Evolutionary conservation across 2,797 vertebrate genomes (phyloP).

Genomic region (Podargus strigoides): DNA sequence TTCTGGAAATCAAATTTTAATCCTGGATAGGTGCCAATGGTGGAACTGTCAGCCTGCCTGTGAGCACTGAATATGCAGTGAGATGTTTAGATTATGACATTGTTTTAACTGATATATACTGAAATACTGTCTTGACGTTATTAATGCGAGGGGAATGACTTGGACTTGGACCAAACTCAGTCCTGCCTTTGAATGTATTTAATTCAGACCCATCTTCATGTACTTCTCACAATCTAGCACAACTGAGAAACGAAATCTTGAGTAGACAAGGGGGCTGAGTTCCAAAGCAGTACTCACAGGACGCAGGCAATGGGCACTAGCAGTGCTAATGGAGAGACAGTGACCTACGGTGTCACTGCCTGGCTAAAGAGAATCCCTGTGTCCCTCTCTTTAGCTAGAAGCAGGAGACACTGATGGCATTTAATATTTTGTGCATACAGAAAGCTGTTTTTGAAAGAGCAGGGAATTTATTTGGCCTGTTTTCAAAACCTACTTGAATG

Average conservation of each 20-base stretch:
- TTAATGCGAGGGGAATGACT: neutral
- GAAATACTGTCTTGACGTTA: neutral
- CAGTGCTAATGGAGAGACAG: neutral
- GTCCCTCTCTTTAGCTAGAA: neutral
- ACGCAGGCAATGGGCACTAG: rapidly evolving
- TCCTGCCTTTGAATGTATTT: neutral
- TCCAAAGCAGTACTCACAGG: neutral
- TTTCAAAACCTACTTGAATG: neutral
- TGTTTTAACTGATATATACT: neutral
- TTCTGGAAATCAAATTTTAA: neutral
- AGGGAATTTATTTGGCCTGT: neutral
- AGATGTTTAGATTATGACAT: neutral
- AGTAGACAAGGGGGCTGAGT: neutral
- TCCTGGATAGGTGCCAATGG: neutral
- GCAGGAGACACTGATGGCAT: neutral
- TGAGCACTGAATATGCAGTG: neutral
- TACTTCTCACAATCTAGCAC: neutral
- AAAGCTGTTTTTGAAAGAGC: neutral
- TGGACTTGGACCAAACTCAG: neutral
- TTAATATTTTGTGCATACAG: neutral
- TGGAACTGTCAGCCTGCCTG: neutral
- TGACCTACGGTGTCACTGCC: neutral
- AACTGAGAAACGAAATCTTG: neutral
- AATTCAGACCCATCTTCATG: neutral
- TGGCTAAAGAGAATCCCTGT: neutral